A percentile compares a stretch with the other conserved stretches of the same genome.
Evolutionary conservation across 2,113 vertebrate species (phyloP).

Genomic region (sheep (Ovis aries)): ARS-UI_Ramb_v3.0 NC_056054.1:30966001-30966500

Average conservation of each 20-base stretch:
- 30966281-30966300: not conserved
- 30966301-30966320: not conserved
- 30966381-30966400: constrained; percentile 37
- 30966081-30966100: not conserved
- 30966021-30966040: not conserved
- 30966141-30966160: not conserved
- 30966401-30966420: not conserved
- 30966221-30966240: not conserved
- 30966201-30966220: not conserved
- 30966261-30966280: not conserved
- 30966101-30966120: not conserved
- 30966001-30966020: fast-evolving
- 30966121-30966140: not conserved
- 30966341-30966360: not conserved
- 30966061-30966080: not conserved
- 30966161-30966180: not conserved
- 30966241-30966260: not conserved
- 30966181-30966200: not conserved
- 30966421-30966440: not conserved
- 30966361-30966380: constrained; percentile 47
- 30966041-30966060: fast-evolving
- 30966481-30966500: constrained; percentile 44
- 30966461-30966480: not conserved
- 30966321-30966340: not conserved
- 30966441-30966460: not conserved